Evolutionary conservation across 2,113 vertebrate genomes (phyloP).

Genomic region (Marmota flaviventris): DNA sequence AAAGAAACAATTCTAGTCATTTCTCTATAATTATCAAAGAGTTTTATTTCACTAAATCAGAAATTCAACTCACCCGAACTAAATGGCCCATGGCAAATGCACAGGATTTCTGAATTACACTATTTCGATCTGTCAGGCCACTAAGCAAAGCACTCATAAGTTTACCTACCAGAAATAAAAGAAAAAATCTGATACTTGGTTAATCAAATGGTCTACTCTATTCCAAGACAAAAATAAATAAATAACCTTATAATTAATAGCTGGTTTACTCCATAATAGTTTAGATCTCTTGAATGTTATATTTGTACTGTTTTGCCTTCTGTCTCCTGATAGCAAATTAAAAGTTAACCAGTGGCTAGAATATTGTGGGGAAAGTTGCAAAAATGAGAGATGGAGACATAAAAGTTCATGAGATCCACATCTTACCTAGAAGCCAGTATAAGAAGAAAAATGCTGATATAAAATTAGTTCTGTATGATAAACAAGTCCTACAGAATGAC

Average conservation of each 20-base stretch:
- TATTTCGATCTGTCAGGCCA: constrained; percentile 95
- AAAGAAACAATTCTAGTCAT: constrained; percentile 62
- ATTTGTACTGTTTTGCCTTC: background rate
- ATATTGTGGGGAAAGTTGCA: background rate
- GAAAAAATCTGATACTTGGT: background rate
- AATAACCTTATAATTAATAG: background rate
- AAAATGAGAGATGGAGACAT: constrained; percentile 3
- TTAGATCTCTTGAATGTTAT: background rate
- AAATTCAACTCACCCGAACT: constrained; percentile 92
- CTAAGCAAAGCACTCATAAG: constrained; percentile 96
- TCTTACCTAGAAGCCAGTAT: background rate
- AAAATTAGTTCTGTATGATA: background rate
- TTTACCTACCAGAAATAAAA: constrained; percentile 91
- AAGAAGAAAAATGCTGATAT: background rate
- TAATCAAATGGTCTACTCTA: background rate
- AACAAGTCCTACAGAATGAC: background rate
- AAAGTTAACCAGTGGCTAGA: constrained; percentile 32
- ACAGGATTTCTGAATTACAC: constrained; percentile 95
- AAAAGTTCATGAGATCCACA: background rate
- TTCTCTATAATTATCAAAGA: constrained; percentile 33
- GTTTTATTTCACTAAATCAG: constrained; percentile 36
- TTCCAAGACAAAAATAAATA: background rate
- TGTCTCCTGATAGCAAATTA: constrained; percentile 11
- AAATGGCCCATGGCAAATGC: constrained; percentile 97
- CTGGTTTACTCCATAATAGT: background rate